A percentile compares a stretch with the other conserved stretches of the same genome.
These are phyloP conservation scores for Charaxes varanes DNA, from an alignment of 1,140 invertebrate genomes.

Conservation along the genomic window DNA sequence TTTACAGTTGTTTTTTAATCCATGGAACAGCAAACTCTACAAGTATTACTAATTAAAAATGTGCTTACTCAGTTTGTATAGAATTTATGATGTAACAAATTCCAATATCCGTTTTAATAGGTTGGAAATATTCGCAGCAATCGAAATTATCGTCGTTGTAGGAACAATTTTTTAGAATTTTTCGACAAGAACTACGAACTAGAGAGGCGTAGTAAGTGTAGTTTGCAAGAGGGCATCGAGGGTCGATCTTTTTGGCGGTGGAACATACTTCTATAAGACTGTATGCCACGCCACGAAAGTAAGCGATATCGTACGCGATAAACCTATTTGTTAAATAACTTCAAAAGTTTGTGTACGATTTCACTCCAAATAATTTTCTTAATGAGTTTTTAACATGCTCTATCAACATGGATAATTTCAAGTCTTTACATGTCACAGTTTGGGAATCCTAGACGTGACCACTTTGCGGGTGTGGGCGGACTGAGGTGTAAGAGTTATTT, in stretches of 20 bases:
- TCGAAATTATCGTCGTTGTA: conserved; percentile 78
- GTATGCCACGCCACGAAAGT: conserved; percentile 77
- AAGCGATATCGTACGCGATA: conserved; percentile 81
- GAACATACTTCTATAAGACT: conserved; percentile 76
- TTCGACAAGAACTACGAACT: conserved; percentile 75
- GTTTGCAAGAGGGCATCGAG: conserved; percentile 59
- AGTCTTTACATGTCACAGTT: too few relatives aligned
- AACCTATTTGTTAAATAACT: too few relatives aligned
- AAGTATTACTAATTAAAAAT: neutral
- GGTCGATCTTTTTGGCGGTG: conserved; percentile 51
- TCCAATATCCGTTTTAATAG: conserved; percentile 79
- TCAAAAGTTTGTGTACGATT: too few relatives aligned
- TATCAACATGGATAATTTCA: too few relatives aligned
- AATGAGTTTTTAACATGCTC: too few relatives aligned
- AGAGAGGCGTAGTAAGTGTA: conserved; percentile 74
- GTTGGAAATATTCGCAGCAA: conserved; percentile 79
- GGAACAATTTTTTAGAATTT: conserved; percentile 75
- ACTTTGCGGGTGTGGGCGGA: too few relatives aligned
- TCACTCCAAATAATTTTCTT: too few relatives aligned
- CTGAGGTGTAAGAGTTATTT: too few relatives aligned
- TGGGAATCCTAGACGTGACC: too few relatives aligned
- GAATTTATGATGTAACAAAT: conserved; percentile 80
- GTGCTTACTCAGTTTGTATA: conserved; percentile 70
- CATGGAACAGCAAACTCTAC: too few relatives aligned
- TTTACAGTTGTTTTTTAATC: too few relatives aligned